Evolutionary conservation across 2,888 invertebrate species (phyloP).

Genomic region (Amblyteles armatorius): DNA sequence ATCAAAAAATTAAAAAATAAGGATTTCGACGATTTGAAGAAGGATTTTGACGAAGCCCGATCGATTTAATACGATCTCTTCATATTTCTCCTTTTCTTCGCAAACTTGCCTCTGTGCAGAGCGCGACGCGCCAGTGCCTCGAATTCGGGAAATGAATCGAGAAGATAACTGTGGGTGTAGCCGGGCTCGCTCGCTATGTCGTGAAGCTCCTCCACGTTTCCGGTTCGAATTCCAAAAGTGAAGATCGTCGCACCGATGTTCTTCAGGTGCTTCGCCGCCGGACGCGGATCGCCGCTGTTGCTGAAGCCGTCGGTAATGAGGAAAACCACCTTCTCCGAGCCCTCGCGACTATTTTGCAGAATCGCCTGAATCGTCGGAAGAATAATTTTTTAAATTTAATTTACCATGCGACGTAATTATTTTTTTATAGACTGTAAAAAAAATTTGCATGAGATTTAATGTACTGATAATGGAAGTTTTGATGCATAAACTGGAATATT

Average conservation of each 20-base stretch:
- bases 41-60: background rate
- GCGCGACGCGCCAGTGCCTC: constrained; percentile 89
- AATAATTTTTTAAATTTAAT: background rate
- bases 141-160: constrained; percentile 89
- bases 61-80: constrained; percentile 9
- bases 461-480: too few relatives aligned
- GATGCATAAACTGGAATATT: too few relatives aligned
- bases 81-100: background rate
- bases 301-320: constrained; percentile 90
- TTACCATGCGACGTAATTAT: background rate
- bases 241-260: constrained; percentile 86
- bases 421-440: background rate
- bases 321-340: constrained; percentile 87
- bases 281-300: constrained; percentile 89
- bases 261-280: constrained; percentile 87
- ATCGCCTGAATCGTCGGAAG: constrained; percentile 82
- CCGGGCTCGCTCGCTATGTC: constrained; percentile 88
- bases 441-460: too few relatives aligned
- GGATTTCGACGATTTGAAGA: background rate
- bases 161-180: constrained; percentile 88
- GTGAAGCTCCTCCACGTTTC: constrained; percentile 88
- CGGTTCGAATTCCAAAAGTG: constrained; percentile 88
- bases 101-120: constrained; percentile 87
- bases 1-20: constrained; percentile 9
- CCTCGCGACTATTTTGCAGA: constrained; percentile 84